Conservation (phyloP, 2,113 vertebrate genomes). For the Axis porcinus region DNA sequence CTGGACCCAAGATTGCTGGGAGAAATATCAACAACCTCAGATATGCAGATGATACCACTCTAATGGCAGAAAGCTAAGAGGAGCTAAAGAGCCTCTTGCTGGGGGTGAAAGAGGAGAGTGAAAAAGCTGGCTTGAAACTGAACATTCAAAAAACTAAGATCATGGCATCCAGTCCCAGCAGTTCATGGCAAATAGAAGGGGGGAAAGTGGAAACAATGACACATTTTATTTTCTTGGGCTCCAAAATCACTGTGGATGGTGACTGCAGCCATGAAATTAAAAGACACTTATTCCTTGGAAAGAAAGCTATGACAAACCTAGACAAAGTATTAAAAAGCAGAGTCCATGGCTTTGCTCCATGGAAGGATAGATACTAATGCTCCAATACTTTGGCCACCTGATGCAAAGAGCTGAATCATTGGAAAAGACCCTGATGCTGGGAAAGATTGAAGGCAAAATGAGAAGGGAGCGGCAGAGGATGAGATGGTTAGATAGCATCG, state of each 20-base stretch:
- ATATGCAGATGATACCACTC: not conserved
- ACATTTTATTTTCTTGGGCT: not conserved
- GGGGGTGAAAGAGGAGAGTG: not conserved
- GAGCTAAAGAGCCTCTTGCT: not conserved
- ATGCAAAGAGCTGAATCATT: not conserved
- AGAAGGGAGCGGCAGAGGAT: not conserved
- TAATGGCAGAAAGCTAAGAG: not conserved
- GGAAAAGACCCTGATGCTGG: not conserved
- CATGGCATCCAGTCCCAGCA: not conserved
- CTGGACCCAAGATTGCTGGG: not conserved
- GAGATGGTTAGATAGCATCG: not conserved
- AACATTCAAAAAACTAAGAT: not conserved
- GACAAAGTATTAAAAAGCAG: not conserved
- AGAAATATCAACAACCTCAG: not conserved
- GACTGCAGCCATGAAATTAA: not conserved
- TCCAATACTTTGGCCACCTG: not conserved
- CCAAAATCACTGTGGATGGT: not conserved
- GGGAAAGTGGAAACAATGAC: not conserved
- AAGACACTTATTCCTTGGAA: not conserved
- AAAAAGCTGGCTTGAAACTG: not conserved
- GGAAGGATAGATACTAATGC: not conserved
- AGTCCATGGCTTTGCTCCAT: not conserved
- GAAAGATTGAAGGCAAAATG: not conserved
- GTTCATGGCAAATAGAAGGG: not conserved
- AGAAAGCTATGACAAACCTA: not conserved